A percentile compares a stretch with the other conserved stretches of the same genome.
These are phyloP conservation scores for Tylochromis polylepis DNA, from an alignment of 2,113 vertebrate genomes.

Conservation along the genomic window DNA sequence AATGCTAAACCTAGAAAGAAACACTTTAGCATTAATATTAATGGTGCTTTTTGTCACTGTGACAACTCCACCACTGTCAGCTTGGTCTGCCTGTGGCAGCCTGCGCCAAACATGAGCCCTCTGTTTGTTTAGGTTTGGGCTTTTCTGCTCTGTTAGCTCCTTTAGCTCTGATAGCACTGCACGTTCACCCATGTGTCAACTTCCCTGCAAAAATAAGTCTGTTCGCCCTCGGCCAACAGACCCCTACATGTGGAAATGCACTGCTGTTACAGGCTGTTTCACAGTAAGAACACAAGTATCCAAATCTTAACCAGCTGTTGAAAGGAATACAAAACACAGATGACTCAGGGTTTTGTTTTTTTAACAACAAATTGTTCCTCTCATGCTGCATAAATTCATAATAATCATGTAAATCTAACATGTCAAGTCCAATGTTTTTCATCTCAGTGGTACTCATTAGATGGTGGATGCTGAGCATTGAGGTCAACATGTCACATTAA, in stretches of 20 bases:
- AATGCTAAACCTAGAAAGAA: neutral
- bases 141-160: conserved; percentile 53
- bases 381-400: neutral
- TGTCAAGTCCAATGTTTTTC: neutral
- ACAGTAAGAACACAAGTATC: neutral
- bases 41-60: neutral
- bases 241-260: neutral
- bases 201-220: conserved; percentile 17
- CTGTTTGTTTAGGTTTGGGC: conserved; percentile 39
- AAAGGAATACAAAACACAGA: neutral
- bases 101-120: conserved; percentile 9
- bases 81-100: conserved; percentile 2
- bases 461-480: neutral
- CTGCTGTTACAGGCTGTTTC: neutral
- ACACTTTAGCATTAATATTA: neutral
- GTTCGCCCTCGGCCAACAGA: conserved; percentile 1
- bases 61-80: conserved; percentile 1
- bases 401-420: neutral
- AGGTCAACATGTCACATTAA: neutral
- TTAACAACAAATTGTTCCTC: neutral
- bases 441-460: neutral
- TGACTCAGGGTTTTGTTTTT: neutral
- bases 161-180: conserved; percentile 26
- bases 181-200: conserved; percentile 26
- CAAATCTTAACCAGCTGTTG: neutral